Evolutionary conservation across 2,113 vertebrate species (phyloP).

Genomic region (Callochromis pleurospilus): DNA sequence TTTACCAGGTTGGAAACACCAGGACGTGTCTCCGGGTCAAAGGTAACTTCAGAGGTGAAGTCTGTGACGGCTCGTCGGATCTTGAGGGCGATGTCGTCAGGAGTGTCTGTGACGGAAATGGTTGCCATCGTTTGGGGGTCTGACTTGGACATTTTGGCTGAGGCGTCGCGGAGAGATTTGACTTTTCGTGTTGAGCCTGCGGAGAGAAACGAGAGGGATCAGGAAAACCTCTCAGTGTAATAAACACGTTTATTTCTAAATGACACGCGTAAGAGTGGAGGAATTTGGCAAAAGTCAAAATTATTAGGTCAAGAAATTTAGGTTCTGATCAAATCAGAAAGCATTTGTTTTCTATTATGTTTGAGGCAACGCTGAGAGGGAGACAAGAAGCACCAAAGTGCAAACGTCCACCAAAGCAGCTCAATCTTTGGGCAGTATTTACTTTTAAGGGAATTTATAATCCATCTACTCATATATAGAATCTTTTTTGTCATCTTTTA

Average conservation of each 20-base stretch:
- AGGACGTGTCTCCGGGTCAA: slow-evolving; percentile 74
- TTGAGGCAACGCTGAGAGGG: background rate
- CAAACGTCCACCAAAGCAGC: background rate
- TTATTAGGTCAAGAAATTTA: background rate
- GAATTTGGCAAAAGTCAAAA: background rate
- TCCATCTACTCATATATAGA: background rate
- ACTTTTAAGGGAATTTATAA: background rate
- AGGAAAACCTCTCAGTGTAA: background rate
- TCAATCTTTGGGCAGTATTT: background rate
- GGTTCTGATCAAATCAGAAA: background rate
- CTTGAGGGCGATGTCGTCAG: slow-evolving; percentile 84
- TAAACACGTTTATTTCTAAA: background rate
- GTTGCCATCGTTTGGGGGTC: slow-evolving; percentile 84
- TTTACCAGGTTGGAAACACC: slow-evolving; percentile 91
- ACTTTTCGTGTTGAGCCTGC: slow-evolving; percentile 83
- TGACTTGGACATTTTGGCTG: slow-evolving; percentile 94
- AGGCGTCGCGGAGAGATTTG: slow-evolving; percentile 88
- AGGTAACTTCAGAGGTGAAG: slow-evolving; percentile 91
- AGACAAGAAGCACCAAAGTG: background rate
- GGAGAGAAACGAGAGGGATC: background rate
- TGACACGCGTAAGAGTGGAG: too few relatives aligned
- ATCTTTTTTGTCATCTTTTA: background rate
- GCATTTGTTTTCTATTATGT: background rate
- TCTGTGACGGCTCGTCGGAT: slow-evolving; percentile 91
- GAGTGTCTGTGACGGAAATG: slow-evolving; percentile 80